Conservation (phyloP, 1,140 invertebrate genomes). For the Tetramorium alpestre region DNA sequence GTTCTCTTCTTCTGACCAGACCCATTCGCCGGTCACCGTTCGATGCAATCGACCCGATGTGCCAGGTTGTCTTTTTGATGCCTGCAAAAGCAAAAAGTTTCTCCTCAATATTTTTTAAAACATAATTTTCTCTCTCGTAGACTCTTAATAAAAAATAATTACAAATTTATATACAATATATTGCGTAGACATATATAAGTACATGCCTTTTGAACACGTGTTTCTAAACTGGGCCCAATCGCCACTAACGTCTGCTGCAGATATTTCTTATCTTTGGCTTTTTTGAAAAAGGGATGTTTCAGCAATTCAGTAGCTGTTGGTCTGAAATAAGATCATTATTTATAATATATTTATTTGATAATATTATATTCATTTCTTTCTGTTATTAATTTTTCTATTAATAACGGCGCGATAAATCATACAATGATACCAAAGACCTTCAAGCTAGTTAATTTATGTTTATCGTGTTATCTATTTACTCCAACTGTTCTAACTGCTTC, state of each 20-base stretch:
- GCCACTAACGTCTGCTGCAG: conserved; percentile 95
- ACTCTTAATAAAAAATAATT: conserved; percentile 28
- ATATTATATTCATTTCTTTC: neutral
- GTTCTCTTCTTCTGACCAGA: conserved; percentile 96
- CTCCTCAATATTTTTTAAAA: neutral
- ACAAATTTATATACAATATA: neutral
- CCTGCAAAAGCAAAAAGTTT: conserved; percentile 82
- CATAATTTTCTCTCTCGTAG: neutral
- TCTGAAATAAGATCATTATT: conserved; percentile 76
- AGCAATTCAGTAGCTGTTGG: conserved; percentile 98
- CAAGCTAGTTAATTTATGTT: neutral
- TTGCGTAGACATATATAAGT: conserved; percentile 17
- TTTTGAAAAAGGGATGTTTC: conserved; percentile 99
- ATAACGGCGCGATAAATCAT: neutral
- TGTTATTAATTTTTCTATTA: conserved; percentile 1
- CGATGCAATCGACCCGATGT: conserved; percentile 96
- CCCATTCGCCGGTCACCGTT: conserved; percentile 98
- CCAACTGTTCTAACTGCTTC: neutral
- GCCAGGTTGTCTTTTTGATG: conserved; percentile 94
- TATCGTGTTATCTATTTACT: neutral
- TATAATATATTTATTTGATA: neutral
- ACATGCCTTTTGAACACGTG: conserved; percentile 94
- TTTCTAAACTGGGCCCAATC: conserved; percentile 94
- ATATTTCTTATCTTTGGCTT: conserved; percentile 99
- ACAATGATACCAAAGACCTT: neutral